Evolutionary conservation across 2,113 vertebrate species (phyloP).

Genomic region (Campylomormyrus numenius): DNA sequence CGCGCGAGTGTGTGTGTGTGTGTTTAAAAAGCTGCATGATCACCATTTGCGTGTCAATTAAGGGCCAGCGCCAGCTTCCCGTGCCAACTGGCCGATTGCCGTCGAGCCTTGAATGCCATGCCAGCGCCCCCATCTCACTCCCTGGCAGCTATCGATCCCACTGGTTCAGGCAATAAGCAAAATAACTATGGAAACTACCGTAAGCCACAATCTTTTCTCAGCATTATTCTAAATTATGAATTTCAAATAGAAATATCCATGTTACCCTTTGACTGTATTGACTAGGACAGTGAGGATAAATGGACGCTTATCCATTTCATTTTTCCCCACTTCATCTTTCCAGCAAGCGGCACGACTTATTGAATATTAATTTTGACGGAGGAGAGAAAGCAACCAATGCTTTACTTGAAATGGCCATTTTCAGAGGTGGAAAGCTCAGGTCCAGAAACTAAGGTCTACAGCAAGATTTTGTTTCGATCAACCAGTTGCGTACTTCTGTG

Average conservation of each 20-base stretch:
- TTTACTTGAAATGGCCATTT: neutral
- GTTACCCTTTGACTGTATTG: neutral
- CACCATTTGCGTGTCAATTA: slow-evolving; percentile 14
- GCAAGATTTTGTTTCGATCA: neutral
- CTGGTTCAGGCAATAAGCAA: neutral
- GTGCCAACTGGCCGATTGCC: neutral
- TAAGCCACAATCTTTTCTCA: neutral
- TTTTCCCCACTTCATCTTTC: neutral
- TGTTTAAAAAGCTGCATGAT: slow-evolving; percentile 13
- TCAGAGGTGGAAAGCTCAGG: neutral
- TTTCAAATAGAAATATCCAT: slow-evolving; percentile 2
- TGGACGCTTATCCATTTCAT: neutral
- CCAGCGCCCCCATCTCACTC: neutral
- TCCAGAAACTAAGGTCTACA: neutral
- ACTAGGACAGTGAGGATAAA: neutral
- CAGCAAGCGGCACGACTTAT: neutral
- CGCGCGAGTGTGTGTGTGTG: neutral
- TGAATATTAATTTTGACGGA: neutral
- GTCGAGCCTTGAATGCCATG: neutral
- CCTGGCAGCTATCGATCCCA: neutral
- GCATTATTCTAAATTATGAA: neutral
- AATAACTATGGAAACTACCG: neutral
- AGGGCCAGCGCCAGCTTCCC: neutral
- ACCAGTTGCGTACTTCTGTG: neutral
- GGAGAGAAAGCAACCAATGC: neutral